Percentiles rank a stretch among this genome's conserved stretches.
Evolutionary conservation across 2,888 invertebrate species (phyloP).

Genomic region (Limnephilus auricula): DNA sequence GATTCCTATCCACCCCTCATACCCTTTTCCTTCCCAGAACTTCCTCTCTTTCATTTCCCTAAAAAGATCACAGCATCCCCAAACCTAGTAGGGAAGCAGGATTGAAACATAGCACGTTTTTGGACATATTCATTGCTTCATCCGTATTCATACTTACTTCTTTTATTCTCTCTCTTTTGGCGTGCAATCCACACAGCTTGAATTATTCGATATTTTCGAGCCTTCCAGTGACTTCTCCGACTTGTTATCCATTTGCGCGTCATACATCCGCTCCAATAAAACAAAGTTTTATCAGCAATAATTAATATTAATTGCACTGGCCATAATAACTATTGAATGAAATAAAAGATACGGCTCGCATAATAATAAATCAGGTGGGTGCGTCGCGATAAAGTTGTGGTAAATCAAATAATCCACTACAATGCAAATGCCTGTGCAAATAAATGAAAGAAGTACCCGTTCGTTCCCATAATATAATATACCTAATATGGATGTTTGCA

Average conservation of each 20-base stretch:
- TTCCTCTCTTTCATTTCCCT: too few species aligned
- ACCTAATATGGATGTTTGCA: slow-evolving; percentile 15
- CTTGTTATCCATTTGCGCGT: not conserved
- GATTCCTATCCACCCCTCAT: too few species aligned
- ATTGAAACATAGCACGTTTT: not conserved
- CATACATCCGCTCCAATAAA: slow-evolving; percentile 7
- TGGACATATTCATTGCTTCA: not conserved
- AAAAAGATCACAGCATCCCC: too few species aligned
- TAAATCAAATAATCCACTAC: slow-evolving; percentile 40
- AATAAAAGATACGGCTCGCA: not conserved
- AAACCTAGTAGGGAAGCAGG: too few species aligned
- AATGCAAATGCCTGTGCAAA: slow-evolving; percentile 23
- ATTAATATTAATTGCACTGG: not conserved
- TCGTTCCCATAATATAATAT: not conserved
- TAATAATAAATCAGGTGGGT: slow-evolving; percentile 26
- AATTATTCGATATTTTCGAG: not conserved
- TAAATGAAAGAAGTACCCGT: not conserved
- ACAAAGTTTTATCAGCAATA: not conserved
- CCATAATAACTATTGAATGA: not conserved
- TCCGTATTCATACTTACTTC: not conserved
- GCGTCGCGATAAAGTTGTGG: slow-evolving; percentile 24
- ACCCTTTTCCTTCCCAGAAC: too few species aligned
- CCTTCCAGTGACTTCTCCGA: not conserved
- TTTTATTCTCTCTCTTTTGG: not conserved
- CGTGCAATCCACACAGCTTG: not conserved